Evolutionary conservation across 2,113 vertebrate species (phyloP), one percentile per base, ranked within the genome.

Genomic region (Gyps fulvus): DNA sequence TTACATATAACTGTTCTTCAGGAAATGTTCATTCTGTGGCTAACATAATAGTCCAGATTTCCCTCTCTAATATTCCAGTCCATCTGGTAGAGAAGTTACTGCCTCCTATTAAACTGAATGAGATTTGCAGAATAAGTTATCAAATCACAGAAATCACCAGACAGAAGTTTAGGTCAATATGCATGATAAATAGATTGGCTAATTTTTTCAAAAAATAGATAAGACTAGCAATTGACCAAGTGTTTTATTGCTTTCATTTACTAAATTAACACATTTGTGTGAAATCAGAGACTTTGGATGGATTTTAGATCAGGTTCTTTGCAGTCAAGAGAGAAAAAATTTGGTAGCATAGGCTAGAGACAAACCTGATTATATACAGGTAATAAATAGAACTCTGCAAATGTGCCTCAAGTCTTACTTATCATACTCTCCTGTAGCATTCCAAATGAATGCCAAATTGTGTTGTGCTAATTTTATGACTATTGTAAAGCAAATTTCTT

Each of bases 81-180:
- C 62, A 70, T 78, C 86, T 93, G 74, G 71, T 86, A 91, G 65
- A 96, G 80, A 96, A 96, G 86, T 93, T 97, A 79, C 34, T 95
- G 49, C 15, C 31, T 93, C 57, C 23, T 77, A 38, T 93, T 96
- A 96, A 91, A 79, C 34, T 89, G 52, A n/a, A 69, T 59, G 36
- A 66, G 34, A 74, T 96, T 96, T 96, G 6, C 74, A 83, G 72
- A 96, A 42, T 69, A 94, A 97, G 52, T 94, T 94, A 73, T 95
- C 93, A 92, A 91, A 77, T 93, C 73, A 69, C 61, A 91, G 73
- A 97, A 96, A 90, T 87, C 81, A 91, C 71, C 79, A 89, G 76
- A 72, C 83, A 90, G 90, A 90, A 61, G 18, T 77, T 89, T 92
- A 90, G 66, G 73, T 42, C 73, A 90, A 87, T 76, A 95, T 91